Evolutionary conservation across 2,888 invertebrate genomes (phyloP).

Genomic region (Melinaea marsaeus): DNA sequence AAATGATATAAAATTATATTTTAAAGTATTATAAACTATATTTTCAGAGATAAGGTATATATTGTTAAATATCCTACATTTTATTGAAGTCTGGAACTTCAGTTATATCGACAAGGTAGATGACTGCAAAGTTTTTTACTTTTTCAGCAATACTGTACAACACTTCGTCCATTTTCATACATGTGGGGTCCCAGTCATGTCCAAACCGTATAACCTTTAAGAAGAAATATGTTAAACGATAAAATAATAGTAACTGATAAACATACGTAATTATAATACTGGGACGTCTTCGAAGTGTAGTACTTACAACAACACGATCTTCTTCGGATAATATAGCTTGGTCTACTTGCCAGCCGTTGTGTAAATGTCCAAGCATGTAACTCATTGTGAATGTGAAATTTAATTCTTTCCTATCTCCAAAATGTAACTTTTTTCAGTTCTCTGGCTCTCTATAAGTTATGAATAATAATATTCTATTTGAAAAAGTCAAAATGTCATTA

Average conservation of each 20-base stretch:
- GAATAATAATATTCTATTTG: no score
- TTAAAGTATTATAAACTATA: no score
- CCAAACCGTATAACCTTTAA: conserved; percentile 95
- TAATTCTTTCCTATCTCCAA: background rate
- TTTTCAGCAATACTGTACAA: conserved; percentile 97
- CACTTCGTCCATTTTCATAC: conserved; percentile 99
- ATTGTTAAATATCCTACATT: conserved; percentile 81
- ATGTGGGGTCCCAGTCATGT: conserved; percentile 99
- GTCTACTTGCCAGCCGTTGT: conserved; percentile 99
- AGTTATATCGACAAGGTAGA: conserved; percentile 98
- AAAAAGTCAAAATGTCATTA: no score
- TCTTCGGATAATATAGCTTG: conserved; percentile 99
- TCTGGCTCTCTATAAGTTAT: no score
- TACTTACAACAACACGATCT: conserved; percentile 95
- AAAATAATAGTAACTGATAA: background rate
- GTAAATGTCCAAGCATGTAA: conserved; percentile 99
- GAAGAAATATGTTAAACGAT: background rate
- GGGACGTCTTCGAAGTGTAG: background rate
- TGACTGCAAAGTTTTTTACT: conserved; percentile 98
- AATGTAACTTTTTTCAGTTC: background rate
- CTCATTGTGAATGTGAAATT: conserved; percentile 84
- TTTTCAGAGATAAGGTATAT: background rate
- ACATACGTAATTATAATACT: background rate
- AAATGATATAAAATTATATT: conserved; percentile 32
- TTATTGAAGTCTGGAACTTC: conserved; percentile 99